Evolutionary conservation across 1,140 invertebrate species (phyloP).

Genomic region (Apis dorsata): DNA sequence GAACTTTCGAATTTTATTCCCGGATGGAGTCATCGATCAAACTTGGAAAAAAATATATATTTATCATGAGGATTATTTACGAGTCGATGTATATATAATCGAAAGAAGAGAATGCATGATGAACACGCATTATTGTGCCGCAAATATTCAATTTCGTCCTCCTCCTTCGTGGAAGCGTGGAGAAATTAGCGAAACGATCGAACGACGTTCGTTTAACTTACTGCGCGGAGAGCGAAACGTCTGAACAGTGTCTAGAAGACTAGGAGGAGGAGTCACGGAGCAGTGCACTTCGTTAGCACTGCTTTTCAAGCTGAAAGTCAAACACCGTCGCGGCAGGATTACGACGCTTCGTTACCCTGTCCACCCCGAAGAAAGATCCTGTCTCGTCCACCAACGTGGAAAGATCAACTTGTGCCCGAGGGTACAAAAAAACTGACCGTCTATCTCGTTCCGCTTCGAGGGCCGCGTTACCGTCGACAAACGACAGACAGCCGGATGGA

Average conservation of each 20-base stretch:
- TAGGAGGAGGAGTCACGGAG: slow-evolving; percentile 26
- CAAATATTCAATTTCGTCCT: too few species aligned
- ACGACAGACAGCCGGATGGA: slow-evolving; percentile 12
- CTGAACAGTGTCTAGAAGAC: slow-evolving; percentile 8
- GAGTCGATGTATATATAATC: too few species aligned
- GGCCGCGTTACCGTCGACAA: not conserved
- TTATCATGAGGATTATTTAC: too few species aligned
- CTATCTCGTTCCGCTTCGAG: not conserved
- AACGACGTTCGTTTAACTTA: too few species aligned
- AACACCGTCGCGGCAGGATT: slow-evolving; percentile 56
- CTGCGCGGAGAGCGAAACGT: too few species aligned
- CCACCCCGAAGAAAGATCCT: not conserved
- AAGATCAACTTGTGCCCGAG: not conserved
- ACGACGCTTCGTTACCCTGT: slow-evolving; percentile 58
- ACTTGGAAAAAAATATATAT: too few species aligned
- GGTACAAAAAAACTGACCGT: not conserved
- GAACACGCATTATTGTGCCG: too few species aligned
- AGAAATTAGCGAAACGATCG: too few species aligned
- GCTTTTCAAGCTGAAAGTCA: slow-evolving; percentile 65
- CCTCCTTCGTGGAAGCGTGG: too few species aligned
- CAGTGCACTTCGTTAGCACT: slow-evolving; percentile 59
- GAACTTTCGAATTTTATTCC: too few species aligned
- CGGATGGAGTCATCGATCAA: too few species aligned
- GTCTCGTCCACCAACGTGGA: not conserved
- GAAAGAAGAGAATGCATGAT: too few species aligned